phyloP scores from a whole-genome alignment of 2,797 vertebrate species.

The Okamejei kenojei region DNA sequence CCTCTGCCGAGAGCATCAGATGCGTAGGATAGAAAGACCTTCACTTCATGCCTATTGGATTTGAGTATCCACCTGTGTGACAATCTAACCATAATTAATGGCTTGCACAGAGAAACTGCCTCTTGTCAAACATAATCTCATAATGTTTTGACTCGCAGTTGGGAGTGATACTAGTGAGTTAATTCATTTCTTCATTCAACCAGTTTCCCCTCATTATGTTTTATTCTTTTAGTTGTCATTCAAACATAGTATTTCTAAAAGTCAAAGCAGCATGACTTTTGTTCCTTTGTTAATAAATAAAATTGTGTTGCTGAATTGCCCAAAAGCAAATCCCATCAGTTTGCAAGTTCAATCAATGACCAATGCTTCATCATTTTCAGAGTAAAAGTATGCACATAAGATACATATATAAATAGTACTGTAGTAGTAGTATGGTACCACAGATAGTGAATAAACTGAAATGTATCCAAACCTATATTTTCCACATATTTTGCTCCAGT shows the following conservation, averaged over 20 bases:
- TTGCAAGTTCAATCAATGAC: background rate
- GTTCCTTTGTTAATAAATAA: background rate
- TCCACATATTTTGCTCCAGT: constrained; percentile 5
- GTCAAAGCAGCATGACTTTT: background rate
- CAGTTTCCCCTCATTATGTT: background rate
- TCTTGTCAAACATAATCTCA: background rate
- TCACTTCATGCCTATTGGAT: background rate
- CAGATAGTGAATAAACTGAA: background rate
- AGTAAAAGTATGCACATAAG: background rate
- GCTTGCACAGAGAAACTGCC: background rate
- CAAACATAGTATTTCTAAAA: background rate
- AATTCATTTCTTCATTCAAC: background rate
- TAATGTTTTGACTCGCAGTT: background rate
- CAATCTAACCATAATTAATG: background rate
- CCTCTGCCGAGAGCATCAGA: background rate
- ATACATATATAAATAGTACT: background rate
- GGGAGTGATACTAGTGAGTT: background rate
- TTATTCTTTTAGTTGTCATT: background rate
- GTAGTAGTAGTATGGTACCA: background rate
- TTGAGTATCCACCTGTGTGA: background rate
- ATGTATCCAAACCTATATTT: background rate
- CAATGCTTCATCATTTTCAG: background rate
- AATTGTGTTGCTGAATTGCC: background rate
- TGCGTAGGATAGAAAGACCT: background rate
- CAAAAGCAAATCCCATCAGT: background rate